Base-by-base conservation (phyloP, 2,113 vertebrate genomes). In the Thymallus thymallus region DNA sequence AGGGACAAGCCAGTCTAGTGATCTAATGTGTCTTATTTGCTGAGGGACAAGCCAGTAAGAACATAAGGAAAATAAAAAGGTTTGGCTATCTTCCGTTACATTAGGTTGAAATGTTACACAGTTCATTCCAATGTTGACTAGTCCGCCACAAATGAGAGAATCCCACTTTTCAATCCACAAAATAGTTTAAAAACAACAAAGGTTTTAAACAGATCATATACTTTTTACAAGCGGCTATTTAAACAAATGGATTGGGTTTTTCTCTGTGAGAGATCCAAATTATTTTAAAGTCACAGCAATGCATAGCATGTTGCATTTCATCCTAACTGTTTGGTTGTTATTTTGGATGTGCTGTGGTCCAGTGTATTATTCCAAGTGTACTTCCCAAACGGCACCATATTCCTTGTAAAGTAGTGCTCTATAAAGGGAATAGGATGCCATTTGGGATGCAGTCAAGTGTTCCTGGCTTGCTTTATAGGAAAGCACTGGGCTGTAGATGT, bases 151-250 rank as follows among this genome's bases (percentile, higher is more conserved):
- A 74, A 41, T 66, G 77, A 74, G 76, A 82, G 78, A 73, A 69
- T 65, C 70, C 79, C 68, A 23, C 69, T 73, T 29, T 16, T 69
- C 68, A 22, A 22, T 73, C 64, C 55, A 68, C 63, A 48, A 9
- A 55, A 70, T 56, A 65, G 3, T 9, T 41, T 41, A 24, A n/a
- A 67, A 3, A 12, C 35, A 32, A 32, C 20, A 67, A 18, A 16
- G 16, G 16, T 67, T 79, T 76, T 63, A 80, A 86, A 82, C 85
- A 79, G 84, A 74, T 69, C 79, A 68, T 84, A 79, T 61, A 73
- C 80, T 41, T 90, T 85, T 87, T 78, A 86, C 63, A 66, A 73
- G 70, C 67, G 0, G 69, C 24, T 86, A 89, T 87, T 89, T 77
- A 56, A 20, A 80, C 75, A 16, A n/a, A 26, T 80, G 51, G 64